These are phyloP conservation scores for Pleuronectes platessa DNA, from an alignment of 2,113 vertebrate genomes.

Conservation along the genomic window DNA sequence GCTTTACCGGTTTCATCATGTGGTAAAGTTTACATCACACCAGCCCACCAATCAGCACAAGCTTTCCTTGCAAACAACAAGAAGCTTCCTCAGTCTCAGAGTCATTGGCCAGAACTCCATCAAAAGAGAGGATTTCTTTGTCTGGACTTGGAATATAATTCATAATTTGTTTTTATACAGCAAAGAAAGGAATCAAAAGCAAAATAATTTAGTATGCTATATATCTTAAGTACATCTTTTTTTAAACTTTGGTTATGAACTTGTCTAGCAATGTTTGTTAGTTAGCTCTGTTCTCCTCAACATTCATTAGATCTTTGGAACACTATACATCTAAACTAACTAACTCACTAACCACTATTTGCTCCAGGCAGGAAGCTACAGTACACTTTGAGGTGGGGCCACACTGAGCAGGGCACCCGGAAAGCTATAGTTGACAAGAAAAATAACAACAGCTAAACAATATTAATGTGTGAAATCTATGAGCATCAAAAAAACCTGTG, in stretches of 20 bases:
- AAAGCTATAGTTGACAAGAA: conserved; percentile 77
- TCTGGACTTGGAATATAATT: conserved; percentile 79
- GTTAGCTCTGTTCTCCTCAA: conserved; percentile 80
- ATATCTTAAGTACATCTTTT: conserved; percentile 83
- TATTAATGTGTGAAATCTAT: conserved; percentile 75
- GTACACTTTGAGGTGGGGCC: conserved; percentile 77
- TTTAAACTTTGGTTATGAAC: conserved; percentile 85
- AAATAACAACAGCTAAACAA: conserved; percentile 69
- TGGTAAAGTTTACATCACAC: conserved; percentile 74
- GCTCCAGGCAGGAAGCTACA: conserved; percentile 78
- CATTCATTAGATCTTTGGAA: conserved; percentile 85
- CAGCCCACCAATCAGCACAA: conserved; percentile 85
- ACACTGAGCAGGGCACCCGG: conserved; percentile 64
- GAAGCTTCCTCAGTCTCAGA: conserved; percentile 70
- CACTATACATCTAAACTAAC: conserved; percentile 79
- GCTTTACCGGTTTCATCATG: conserved; percentile 62
- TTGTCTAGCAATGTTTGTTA: conserved; percentile 83
- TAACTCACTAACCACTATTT: conserved; percentile 69
- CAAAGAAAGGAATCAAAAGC: conserved; percentile 74
- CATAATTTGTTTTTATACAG: conserved; percentile 80
- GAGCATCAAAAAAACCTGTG: conserved; percentile 83
- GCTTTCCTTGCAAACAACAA: conserved; percentile 80
- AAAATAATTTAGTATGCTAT: conserved; percentile 86
- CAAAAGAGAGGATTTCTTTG: conserved; percentile 72
- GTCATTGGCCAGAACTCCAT: conserved; percentile 77